Evolutionary conservation across 2,797 vertebrate species (phyloP), one percentile per base, ranked within the genome.

Genomic region (Intellagama lesueurii): DNA sequence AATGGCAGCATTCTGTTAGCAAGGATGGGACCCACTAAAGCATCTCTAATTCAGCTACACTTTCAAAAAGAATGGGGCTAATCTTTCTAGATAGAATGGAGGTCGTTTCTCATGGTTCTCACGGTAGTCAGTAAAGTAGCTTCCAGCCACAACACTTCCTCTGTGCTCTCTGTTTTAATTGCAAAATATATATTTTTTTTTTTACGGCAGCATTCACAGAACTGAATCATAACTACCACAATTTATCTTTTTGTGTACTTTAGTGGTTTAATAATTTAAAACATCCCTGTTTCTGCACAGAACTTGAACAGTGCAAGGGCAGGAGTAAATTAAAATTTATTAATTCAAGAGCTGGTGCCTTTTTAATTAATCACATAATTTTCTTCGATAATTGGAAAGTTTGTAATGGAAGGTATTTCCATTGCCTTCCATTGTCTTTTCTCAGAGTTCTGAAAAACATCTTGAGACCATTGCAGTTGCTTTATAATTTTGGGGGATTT

Each of bases 251-350:
- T 89, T 47, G 81, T 82, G 87, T 91, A 87, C 90, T 93, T 88
- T 80, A 79, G 70, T 89, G 88, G 84, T 90, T 88, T 91, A 93
- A 93, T 94, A 85, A 93, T 91, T 94, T 92, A 95, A 94, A 91
- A 0, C 8, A 81, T 91, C 88, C 87, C 89, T 90, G 86, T 85
- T 91, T 95, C 95, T 12, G 35, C 9, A n/a, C 22, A 11, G 30
- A 92, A 85, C 79, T 91, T 32, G 14, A 85, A 90, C 92, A 92
- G 91, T 87, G 52, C 87, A 94, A 91, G 91, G 91, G 90, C 82
- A 88, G 73, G 89, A 92, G 85, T 94, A 93, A 95, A 94, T 93
- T 91, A 95, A 94, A 95, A 89, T 92, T 81, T 92, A 91, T 92
- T 95, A 47, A 94, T 94, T 94, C 94, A 94, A 93, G 93, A 89